A percentile compares a stretch with the other conserved stretches of the same genome.
Conservation (phyloP, 2,888 invertebrate genomes). For the Apamea crenata region DNA sequence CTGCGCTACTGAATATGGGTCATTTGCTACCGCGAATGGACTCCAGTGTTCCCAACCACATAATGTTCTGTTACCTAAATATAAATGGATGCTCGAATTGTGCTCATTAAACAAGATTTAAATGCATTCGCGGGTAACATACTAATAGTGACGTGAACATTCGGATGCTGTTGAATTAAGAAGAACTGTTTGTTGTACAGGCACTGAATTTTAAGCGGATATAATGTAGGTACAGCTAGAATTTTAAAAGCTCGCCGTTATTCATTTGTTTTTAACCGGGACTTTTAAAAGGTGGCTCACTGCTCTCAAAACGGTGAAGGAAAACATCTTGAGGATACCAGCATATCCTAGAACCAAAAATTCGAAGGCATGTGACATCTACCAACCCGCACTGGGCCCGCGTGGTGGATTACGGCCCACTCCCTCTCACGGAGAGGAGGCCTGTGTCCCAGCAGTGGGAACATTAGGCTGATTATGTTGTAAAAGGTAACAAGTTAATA, state of each 20-base stretch:
- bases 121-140: slow-evolving; percentile 63
- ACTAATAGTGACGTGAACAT: slow-evolving; percentile 57
- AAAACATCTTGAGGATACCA: no score
- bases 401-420: no score
- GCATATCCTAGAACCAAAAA: no score
- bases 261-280: neutral
- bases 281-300: neutral
- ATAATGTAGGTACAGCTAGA: slow-evolving; percentile 6
- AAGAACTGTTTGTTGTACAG: slow-evolving; percentile 39
- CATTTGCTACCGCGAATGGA: slow-evolving; percentile 67
- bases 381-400: no score
- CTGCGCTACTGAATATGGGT: slow-evolving; percentile 64
- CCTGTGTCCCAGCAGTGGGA: no score
- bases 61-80: slow-evolving; percentile 64
- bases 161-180: slow-evolving; percentile 46
- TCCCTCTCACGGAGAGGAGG: no score
- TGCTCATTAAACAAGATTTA: slow-evolving; percentile 67
- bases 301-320: no score
- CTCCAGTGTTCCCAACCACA: slow-evolving; percentile 65
- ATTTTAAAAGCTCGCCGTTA: slow-evolving; percentile 14
- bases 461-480: no score
- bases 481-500: no score
- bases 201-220: slow-evolving; percentile 23
- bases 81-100: slow-evolving; percentile 61
- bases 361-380: no score